Percentiles rank a stretch among this genome's conserved stretches.
phyloP scores from a whole-genome alignment of 2,888 invertebrate genomes.

The Macrostomum cliftonense region DNA sequence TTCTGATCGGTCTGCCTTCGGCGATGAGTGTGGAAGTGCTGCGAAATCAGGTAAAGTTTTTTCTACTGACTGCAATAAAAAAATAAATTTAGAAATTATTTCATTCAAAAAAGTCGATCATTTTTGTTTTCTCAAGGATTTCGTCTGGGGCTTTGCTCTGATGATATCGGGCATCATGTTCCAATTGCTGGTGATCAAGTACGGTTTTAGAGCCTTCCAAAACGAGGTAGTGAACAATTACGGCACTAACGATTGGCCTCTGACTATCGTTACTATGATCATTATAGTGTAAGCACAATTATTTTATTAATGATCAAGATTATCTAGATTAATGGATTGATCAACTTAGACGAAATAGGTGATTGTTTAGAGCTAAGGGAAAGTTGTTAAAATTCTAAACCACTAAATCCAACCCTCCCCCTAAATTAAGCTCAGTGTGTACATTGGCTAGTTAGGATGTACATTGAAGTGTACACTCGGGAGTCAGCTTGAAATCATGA shows the following conservation, averaged over 20 bases:
- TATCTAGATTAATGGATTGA: no score
- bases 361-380: no score
- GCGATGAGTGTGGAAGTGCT: slow-evolving; percentile 21
- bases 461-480: no score
- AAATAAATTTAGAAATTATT: no score
- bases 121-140: slow-evolving; percentile 25
- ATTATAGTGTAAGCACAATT: slow-evolving; percentile 19
- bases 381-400: no score
- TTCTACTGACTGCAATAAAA: slow-evolving; percentile 26
- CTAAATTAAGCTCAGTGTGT: no score
- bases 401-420: no score
- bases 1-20: slow-evolving; percentile 21
- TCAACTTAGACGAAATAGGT: no score
- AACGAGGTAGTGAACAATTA: slow-evolving; percentile 19
- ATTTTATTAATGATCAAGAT: no score
- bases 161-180: slow-evolving; percentile 24
- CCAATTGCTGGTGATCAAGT: slow-evolving; percentile 19
- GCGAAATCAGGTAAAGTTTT: slow-evolving; percentile 22
- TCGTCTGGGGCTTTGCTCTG: slow-evolving; percentile 28
- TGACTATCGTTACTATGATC: slow-evolving; percentile 21
- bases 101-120: neutral
- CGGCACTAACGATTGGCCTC: slow-evolving; percentile 22
- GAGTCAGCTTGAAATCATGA: no score
- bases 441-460: no score
- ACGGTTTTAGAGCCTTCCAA: slow-evolving; percentile 19